Evolutionary conservation across 2,888 invertebrate genomes (phyloP).

Genomic region (Penaeus monodon): DNA sequence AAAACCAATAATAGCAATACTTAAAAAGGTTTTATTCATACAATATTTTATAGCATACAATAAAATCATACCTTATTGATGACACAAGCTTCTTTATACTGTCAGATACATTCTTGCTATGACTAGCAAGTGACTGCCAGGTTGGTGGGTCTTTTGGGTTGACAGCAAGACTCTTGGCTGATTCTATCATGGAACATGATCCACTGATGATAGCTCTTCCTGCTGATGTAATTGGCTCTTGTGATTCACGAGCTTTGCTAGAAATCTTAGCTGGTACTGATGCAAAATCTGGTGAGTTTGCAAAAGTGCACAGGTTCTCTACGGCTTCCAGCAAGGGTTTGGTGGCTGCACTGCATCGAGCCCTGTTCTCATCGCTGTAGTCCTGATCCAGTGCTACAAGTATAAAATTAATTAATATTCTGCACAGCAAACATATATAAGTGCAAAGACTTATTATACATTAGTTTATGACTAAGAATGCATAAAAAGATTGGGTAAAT

Average conservation of each 20-base stretch:
- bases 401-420: slow-evolving; percentile 39
- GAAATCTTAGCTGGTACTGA: slow-evolving; percentile 93
- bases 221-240: slow-evolving; percentile 88
- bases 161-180: slow-evolving; percentile 89
- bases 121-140: slow-evolving; percentile 93
- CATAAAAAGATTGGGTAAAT: too few species aligned
- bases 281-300: slow-evolving; percentile 93
- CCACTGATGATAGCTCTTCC: slow-evolving; percentile 85
- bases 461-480: too few species aligned
- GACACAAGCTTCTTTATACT: slow-evolving; percentile 94
- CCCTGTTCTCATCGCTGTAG: slow-evolving; percentile 82
- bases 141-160: slow-evolving; percentile 91
- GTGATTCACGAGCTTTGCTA: slow-evolving; percentile 82
- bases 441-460: too few species aligned
- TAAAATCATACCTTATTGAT: slow-evolving; percentile 76
- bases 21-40: background rate
- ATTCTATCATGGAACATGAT: slow-evolving; percentile 89
- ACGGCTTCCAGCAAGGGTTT: slow-evolving; percentile 90
- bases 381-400: slow-evolving; percentile 78
- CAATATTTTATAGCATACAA: too few species aligned
- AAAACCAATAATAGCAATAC: background rate
- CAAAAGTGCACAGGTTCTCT: slow-evolving; percentile 91
- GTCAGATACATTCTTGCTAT: slow-evolving; percentile 96
- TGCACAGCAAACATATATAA: slow-evolving; percentile 21
- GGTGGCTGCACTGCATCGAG: slow-evolving; percentile 82